Evolutionary conservation across 2,888 invertebrate species (phyloP).

Genomic region (Leptinotarsa tumamoca): DNA sequence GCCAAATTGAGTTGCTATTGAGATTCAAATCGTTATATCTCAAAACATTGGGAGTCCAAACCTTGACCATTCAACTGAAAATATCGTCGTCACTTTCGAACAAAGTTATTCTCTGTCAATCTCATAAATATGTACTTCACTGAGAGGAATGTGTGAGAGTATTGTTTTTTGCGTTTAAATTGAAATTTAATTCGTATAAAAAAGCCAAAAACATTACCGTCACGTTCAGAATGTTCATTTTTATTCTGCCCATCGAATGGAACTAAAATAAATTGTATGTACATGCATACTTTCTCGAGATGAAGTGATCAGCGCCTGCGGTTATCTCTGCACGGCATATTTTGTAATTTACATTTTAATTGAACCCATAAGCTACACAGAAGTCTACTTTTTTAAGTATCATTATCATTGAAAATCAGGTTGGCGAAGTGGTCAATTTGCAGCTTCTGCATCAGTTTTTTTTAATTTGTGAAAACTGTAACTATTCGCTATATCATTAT

Average conservation of each 20-base stretch:
- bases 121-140: background rate
- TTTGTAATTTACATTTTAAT: background rate
- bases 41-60: no score
- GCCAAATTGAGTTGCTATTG: no score
- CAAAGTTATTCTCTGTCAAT: background rate
- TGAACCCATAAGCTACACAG: constrained; percentile 1
- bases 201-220: background rate
- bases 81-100: background rate
- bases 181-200: background rate
- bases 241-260: background rate
- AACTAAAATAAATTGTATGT: background rate
- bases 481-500: no score
- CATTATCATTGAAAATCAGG: background rate
- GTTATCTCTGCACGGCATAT: background rate
- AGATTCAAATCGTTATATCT: no score
- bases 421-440: background rate
- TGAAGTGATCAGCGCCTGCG: constrained; percentile 5
- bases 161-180: background rate
- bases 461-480: no score
- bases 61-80: no score
- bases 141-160: background rate
- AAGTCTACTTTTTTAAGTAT: background rate
- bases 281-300: constrained; percentile 1
- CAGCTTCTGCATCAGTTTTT: no score
- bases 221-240: constrained; percentile 1